Base-by-base conservation (phyloP, 2,113 vertebrate genomes). In the Daphoenositta chrysoptera region DNA sequence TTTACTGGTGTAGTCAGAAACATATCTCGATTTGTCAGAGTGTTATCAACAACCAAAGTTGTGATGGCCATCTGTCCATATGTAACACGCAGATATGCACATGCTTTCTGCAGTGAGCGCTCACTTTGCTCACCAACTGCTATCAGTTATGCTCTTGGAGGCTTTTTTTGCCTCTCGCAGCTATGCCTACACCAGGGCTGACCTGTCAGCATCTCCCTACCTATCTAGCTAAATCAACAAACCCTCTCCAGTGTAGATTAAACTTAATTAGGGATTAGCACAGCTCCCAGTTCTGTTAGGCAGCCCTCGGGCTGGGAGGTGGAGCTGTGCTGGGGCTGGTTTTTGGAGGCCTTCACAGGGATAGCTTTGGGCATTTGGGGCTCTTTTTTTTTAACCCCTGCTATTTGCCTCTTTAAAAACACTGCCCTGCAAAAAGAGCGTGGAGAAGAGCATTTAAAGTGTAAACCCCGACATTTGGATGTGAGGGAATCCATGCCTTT, bases 181-280 rank as follows among this genome's bases (percentile, higher is more conserved):
- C 31, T 48, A 23, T 44, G 22, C 58, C 44, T 42, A 5, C 16
- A 3, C 42, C 54, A n/a, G 30, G 40, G 50, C 54, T 61, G 78
- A 68, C 22, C 70, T 79, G 40, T 44, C 58, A 94, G 54, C 24
- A 23, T 79, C 30, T 10, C 51, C 44, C 2, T 48, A 27, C 44
- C 44, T 48, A 48, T 47, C 37, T 42, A 61, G 42, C 40, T 89
- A 87, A 45, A 87, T 76, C 87, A 83, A 91, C 70, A 94, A 53
- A 65, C 33, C 61, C 27, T 91, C 45, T 50, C 35, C 23, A 85
- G 23, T 47, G 57, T 18, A 58, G 69, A 72, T 91, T 94, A 65
- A 64, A 89, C 0, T 75, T 82, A 91, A 90, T 95, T 79, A 94
- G 53, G 70, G 73, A 85, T 95, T 87, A 93, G 33, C 23, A 20